Base-by-base conservation (phyloP, 1,140 invertebrate genomes). In the Parasteatoda tepidariorum region DNA sequence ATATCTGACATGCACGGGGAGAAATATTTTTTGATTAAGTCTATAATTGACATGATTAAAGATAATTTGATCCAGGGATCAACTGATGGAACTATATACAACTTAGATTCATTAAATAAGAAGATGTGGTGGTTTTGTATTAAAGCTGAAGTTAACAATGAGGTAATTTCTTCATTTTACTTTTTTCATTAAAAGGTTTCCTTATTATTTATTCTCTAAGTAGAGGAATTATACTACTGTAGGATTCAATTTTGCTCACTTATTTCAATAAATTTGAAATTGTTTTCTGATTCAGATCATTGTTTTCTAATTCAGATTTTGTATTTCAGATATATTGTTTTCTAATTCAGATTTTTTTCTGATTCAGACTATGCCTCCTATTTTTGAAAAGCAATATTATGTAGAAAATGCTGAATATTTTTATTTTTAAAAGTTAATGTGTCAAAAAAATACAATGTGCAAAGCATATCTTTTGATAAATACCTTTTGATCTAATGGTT, bases 101-200 rank as follows among this genome's bases (percentile, higher is more conserved):
- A 73, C 7, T 9, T 83, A 24, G 71, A 74, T 11, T 41, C 6
- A 24, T 31, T 66, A 11, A 55, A 38, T 48, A 74, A 31, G 26
- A 83, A 67, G 26, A 74, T 83, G 70, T 83, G 81, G 81, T 33
- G 28, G 26, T 83, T n/a, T 24, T 83, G 81, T 57, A 74, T 83
- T 30, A 83, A 83, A 83, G 81, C 70, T 26, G 71, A 74, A 66
- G 71, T 83, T 2, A 67, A 75, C 9, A 34, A 38, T 28, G 41
- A 83, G 54, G 81, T 83, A 38, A 54, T 33, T n/a, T 30, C 13
- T 31, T 13, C 9, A 31, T 66, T 1, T 64, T n/a, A n/a, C n/a
- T n/a, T n/a, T n/a, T n/a, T n/a, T n/a, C n/a, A n/a, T n/a, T n/a
- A n/a, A n/a, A n/a, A n/a, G 7, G 4, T 31, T 0, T 66, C 31